phyloP scores from a whole-genome alignment of 2,797 vertebrate species.

The Caiman crocodilus region DNA sequence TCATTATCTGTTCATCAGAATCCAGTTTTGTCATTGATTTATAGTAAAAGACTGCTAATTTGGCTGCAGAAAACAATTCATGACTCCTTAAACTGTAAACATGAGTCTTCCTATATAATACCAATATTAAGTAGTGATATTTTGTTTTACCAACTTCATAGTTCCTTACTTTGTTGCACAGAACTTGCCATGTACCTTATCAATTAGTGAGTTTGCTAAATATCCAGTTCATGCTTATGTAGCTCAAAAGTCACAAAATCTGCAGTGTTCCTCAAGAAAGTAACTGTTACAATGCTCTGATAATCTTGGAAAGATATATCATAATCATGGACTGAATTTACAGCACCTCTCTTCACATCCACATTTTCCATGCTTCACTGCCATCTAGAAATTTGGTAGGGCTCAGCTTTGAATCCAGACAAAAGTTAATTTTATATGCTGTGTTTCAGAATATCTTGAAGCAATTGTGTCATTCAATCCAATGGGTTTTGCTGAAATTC shows the following conservation, averaged over 20 bases:
- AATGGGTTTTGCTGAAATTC: not conserved
- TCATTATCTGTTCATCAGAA: not conserved
- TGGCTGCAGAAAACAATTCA: not conserved
- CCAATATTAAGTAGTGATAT: not conserved
- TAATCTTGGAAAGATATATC: not conserved
- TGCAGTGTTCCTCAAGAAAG: not conserved
- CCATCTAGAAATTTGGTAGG: not conserved
- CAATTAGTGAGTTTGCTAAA: not conserved
- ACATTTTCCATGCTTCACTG: not conserved
- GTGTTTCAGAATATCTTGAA: not conserved
- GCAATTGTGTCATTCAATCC: constrained; percentile 3
- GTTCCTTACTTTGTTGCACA: not conserved
- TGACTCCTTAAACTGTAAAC: not conserved
- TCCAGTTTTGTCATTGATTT: not conserved
- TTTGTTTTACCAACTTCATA: not conserved
- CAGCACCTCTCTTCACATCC: fast-evolving
- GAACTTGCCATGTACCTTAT: not conserved
- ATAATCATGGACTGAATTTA: not conserved
- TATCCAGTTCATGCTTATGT: not conserved
- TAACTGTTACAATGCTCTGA: not conserved
- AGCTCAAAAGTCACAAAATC: not conserved
- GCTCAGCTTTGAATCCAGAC: not conserved
- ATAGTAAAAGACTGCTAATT: not conserved
- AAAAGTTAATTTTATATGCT: not conserved
- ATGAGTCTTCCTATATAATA: not conserved